Conservation (phyloP, 2,797 vertebrate genomes). For the Sebastes matsubarae region DNA sequence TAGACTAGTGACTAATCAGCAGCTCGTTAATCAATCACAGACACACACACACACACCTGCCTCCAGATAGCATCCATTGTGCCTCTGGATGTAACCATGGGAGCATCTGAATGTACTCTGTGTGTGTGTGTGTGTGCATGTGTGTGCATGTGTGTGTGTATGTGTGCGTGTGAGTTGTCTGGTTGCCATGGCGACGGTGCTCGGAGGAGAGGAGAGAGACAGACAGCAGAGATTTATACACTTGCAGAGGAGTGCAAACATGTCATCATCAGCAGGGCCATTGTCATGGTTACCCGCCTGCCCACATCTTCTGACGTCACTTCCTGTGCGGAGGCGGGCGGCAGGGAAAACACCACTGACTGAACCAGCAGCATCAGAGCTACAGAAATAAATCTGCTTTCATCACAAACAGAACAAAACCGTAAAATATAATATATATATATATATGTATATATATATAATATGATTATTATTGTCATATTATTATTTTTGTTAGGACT, state of each 20-base stretch:
- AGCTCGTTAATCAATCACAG: constrained; percentile 26
- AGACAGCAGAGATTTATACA: constrained; percentile 20
- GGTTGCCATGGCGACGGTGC: constrained; percentile 19
- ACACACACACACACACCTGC: neutral
- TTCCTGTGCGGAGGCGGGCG: constrained; percentile 62
- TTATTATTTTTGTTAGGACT: neutral
- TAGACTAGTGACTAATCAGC: constrained; percentile 28
- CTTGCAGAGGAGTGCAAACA: constrained; percentile 45
- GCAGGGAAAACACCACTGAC: constrained; percentile 56
- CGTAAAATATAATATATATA: neutral
- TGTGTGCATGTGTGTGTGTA: neutral
- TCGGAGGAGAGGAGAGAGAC: constrained; percentile 21
- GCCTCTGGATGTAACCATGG: neutral
- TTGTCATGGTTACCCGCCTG: constrained; percentile 59
- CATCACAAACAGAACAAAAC: neutral
- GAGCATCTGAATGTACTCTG: neutral
- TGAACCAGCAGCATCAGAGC: neutral
- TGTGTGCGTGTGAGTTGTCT: neutral
- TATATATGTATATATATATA: too few species aligned
- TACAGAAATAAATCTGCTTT: constrained; percentile 4
- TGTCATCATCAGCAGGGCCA: constrained; percentile 57
- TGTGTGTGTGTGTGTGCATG: neutral
- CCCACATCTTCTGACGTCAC: constrained; percentile 60
- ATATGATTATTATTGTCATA: neutral
- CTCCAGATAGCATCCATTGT: neutral